A percentile compares a stretch with the other conserved stretches of the same genome.
Conservation (phyloP, 2,113 vertebrate species). For the Circaetus cinerascens region DNA sequence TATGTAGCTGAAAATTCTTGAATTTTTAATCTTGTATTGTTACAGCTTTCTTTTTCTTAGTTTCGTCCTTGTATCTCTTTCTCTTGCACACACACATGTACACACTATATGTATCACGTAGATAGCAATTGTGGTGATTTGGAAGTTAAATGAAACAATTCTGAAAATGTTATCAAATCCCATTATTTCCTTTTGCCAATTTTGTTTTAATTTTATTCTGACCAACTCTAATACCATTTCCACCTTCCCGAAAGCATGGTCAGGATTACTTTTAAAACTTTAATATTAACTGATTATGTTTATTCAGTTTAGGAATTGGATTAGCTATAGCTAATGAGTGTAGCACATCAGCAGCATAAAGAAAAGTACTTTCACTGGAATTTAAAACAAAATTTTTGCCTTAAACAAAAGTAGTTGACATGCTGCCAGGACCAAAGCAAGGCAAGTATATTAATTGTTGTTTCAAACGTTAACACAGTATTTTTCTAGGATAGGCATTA, state of each 20-base stretch:
- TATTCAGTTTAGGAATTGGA: background rate
- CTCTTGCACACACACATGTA: background rate
- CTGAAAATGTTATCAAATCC: background rate
- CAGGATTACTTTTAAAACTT: background rate
- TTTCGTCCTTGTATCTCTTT: background rate
- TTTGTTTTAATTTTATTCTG: background rate
- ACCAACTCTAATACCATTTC: background rate
- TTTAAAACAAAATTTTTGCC: background rate
- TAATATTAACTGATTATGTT: background rate
- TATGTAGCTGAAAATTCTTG: background rate
- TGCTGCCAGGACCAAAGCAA: background rate
- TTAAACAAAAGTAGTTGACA: background rate
- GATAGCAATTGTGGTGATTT: background rate
- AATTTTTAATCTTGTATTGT: background rate
- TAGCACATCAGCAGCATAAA: background rate
- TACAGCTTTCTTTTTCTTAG: background rate
- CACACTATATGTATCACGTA: background rate
- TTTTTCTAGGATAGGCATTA: background rate
- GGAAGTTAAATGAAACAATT: background rate
- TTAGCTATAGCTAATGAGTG: background rate
- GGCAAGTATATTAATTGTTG: constrained; percentile 19
- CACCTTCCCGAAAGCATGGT: background rate
- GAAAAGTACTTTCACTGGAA: background rate
- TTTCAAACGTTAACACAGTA: background rate
- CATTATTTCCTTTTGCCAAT: background rate